A percentile compares a stretch with the other conserved stretches of the same genome.
These are phyloP conservation scores for Hyalella azteca DNA, from an alignment of 2,888 invertebrate genomes.

Conservation along the genomic window DNA sequence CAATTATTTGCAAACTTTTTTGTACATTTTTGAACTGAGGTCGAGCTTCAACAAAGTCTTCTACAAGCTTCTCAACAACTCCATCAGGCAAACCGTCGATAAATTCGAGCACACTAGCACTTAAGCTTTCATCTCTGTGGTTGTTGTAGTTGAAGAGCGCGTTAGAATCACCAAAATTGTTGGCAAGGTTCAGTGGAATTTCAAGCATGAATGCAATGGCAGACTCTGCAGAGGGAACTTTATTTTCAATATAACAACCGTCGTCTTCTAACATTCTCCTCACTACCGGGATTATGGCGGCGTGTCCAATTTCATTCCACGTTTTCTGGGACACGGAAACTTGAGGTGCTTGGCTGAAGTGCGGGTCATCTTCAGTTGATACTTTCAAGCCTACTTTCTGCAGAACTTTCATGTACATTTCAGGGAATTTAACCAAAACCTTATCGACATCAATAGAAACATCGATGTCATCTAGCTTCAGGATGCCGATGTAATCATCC, in stretches of 20 bases:
- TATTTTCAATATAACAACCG: not conserved
- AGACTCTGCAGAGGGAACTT: not conserved
- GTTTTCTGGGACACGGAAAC: not conserved
- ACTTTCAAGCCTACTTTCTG: not conserved
- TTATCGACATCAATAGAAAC: not conserved
- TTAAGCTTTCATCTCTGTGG: not conserved
- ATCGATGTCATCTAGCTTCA: not conserved
- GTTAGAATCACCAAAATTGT: not conserved
- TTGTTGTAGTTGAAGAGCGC: not conserved
- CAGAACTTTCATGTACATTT: not conserved
- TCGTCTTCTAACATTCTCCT: not conserved
- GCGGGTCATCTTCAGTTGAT: not conserved
- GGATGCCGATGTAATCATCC: not conserved
- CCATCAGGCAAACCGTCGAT: not conserved
- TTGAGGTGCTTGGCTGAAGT: not conserved
- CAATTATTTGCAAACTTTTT: not conserved
- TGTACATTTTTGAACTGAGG: not conserved
- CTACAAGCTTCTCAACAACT: not conserved
- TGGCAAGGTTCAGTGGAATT: not conserved
- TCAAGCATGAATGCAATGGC: constrained; percentile 4
- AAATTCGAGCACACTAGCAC: not conserved
- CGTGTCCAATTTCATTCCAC: not conserved
- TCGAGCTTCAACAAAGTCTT: not conserved
- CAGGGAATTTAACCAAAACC: not conserved
- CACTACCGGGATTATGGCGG: not conserved